Conservation (phyloP, 2,113 vertebrate genomes). For the Montifringilla adamsi region DNA sequence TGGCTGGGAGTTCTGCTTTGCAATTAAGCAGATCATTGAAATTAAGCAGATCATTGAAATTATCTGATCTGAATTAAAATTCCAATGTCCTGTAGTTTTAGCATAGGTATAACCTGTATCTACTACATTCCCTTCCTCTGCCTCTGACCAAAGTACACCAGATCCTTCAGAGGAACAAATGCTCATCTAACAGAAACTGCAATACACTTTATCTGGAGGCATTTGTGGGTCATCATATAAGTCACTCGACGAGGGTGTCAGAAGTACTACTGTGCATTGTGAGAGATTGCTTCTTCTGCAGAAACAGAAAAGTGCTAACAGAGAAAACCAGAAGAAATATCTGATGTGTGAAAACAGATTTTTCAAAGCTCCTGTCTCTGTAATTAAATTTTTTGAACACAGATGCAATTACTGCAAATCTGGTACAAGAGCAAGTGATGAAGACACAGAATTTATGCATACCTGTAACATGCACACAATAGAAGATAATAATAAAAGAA, state of each 20-base stretch:
- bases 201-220: not conserved
- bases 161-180: not conserved
- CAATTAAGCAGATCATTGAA: not conserved
- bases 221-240: not conserved
- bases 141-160: not conserved
- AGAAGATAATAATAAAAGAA: not conserved
- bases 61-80: not conserved
- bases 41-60: too few species aligned
- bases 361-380: not conserved
- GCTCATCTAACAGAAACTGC: not conserved
- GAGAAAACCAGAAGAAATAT: not conserved
- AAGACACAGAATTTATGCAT: not conserved
- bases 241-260: not conserved
- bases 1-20: not conserved
- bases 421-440: not conserved
- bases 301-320: not conserved
- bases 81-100: not conserved
- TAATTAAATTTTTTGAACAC: not conserved
- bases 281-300: not conserved
- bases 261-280: not conserved
- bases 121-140: not conserved
- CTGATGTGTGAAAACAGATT: not conserved
- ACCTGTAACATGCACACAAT: not conserved
- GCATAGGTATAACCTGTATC: not conserved
- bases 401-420: not conserved